Base-by-base conservation (phyloP, 2,797 vertebrate species). In the Mormyrops attenuatus region DNA sequence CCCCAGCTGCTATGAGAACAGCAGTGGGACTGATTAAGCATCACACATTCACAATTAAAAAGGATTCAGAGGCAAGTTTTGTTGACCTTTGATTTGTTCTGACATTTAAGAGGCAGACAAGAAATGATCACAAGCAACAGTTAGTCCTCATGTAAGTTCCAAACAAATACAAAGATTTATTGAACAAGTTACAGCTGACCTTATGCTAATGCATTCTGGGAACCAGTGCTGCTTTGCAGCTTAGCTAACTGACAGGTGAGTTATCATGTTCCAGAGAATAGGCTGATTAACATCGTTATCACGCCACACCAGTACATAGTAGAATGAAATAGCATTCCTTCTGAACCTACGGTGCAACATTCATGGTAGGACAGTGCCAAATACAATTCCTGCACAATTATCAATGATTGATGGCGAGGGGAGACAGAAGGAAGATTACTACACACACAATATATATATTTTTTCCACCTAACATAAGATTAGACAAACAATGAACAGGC, bases 101-200 rank as follows among this genome's bases (percentile, higher is more conserved):
- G 85, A 87, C 47, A 55, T 53, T 87, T 57, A 38, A 87, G 30
- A 55, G 17, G 11, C 50, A 55, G 53, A 87, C 50, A 9, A 87
- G 60, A 57, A 87, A 87, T 55, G 22, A 55, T 87, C 50, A 55
- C 49, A n/a, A 8, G 53, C 50, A 52, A n/a, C 85, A 55, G 4
- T 55, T 8, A 55, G 53, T 57, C 22, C 50, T 20, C 52, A 20
- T 38, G 85, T 30, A 38, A 8, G 53, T 38, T 41, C 6, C 38
- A 57, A 87, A 15, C 17, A 57, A 57, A 87, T 55, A 20, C 30
- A 57, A 87, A 57, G 85, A 87, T 87, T 60, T 41, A 87, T 87
- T 30, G 20, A 87, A 57, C 85, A 60, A 34, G 38, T 87, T 87
- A 87, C 49, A 60, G 30, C 2, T 87, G 85, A 87, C 85, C 85